Conservation (phyloP, 2,113 vertebrate species). For the Sigmodon hispidus region DNA sequence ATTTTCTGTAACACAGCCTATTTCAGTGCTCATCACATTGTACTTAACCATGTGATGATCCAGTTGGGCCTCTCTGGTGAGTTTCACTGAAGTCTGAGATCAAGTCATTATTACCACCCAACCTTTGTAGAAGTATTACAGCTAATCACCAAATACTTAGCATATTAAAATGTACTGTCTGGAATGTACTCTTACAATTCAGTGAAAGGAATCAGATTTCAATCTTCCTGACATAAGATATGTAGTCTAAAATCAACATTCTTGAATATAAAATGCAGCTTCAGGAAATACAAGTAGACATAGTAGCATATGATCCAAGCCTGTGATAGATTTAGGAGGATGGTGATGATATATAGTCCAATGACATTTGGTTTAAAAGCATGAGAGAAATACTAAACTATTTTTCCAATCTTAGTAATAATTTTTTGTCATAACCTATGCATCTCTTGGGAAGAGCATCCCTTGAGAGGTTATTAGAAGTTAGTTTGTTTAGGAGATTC, state of each 20-base stretch:
- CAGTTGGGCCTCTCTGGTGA: neutral
- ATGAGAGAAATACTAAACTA: neutral
- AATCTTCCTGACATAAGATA: neutral
- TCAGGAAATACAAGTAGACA: neutral
- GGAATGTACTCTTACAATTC: constrained; percentile 30
- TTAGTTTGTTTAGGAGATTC: neutral
- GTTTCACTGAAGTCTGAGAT: neutral
- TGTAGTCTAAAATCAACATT: neutral
- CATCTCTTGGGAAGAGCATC: neutral
- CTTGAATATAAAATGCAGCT: neutral
- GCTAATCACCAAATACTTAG: neutral
- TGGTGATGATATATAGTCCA: neutral
- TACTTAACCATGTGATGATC: neutral
- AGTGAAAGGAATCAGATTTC: neutral
- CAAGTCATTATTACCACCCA: neutral
- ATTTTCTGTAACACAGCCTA: neutral
- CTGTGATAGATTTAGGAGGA: neutral
- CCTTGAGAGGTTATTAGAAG: constrained; percentile 22
- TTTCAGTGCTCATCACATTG: neutral
- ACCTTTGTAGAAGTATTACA: neutral
- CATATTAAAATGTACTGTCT: neutral
- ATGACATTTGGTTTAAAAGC: neutral
- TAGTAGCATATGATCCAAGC: neutral
- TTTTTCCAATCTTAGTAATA: neutral
- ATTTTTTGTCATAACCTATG: neutral